Conservation (phyloP, 2,797 vertebrate species). For the Lateolabrax maculatus region DNA sequence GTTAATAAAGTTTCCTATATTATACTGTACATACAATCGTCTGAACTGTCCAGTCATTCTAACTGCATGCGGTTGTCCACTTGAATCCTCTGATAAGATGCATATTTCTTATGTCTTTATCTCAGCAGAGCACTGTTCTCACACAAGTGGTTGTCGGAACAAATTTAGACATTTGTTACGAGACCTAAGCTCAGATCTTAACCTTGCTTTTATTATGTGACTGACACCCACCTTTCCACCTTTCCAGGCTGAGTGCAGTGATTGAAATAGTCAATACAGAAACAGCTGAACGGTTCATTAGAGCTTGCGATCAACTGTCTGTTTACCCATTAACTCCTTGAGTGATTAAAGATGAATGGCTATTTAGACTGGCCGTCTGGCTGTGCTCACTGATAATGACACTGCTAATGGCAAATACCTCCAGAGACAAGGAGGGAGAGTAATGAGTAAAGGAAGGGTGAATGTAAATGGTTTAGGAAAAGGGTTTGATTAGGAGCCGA, state of each 20-base stretch:
- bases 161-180: not conserved
- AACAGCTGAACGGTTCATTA: conserved; percentile 59
- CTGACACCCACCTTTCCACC: not conserved
- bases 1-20: not conserved
- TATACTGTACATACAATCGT: not conserved
- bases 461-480: conserved; percentile 55
- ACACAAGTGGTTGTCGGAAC: not conserved
- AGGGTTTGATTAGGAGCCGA: conserved; percentile 42
- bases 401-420: conserved; percentile 56
- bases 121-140: not conserved
- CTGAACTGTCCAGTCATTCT: conserved; percentile 2
- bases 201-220: not conserved
- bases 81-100: conserved; percentile 24
- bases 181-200: not conserved
- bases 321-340: conserved; percentile 55
- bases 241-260: conserved; percentile 4
- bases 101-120: conserved; percentile 9
- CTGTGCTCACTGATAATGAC: conserved; percentile 71
- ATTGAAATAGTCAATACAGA: conserved; percentile 37
- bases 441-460: conserved; percentile 47
- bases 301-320: conserved; percentile 52
- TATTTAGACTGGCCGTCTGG: conserved; percentile 65
- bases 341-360: conserved; percentile 68
- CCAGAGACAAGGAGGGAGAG: conserved; percentile 34
- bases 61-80: not conserved